These are phyloP conservation scores for Poecilia gillii DNA, from an alignment of 2,797 vertebrate species.

Conservation along the genomic window DNA sequence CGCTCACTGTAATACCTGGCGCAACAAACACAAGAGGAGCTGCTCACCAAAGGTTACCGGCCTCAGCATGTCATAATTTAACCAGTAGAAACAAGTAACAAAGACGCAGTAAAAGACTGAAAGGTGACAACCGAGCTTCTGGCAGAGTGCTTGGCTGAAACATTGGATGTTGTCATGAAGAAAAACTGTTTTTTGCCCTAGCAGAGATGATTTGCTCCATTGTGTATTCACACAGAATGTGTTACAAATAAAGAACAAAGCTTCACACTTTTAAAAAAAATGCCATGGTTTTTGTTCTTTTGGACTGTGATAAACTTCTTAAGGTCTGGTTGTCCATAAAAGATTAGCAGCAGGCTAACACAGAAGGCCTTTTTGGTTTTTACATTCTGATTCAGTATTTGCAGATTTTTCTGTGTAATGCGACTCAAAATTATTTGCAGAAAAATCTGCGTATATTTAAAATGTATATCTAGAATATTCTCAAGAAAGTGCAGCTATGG, in stretches of 20 bases:
- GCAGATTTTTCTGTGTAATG: background rate
- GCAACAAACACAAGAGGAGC: conserved; percentile 17
- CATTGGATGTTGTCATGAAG: background rate
- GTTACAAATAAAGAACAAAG: background rate
- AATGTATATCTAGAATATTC: background rate
- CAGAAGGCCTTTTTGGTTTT: background rate
- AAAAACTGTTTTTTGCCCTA: background rate
- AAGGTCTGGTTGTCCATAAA: background rate
- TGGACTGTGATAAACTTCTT: background rate
- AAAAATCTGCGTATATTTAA: background rate
- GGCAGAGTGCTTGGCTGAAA: background rate
- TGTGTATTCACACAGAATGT: background rate
- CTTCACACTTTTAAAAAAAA: background rate
- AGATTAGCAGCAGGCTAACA: background rate
- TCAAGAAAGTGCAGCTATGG: background rate
- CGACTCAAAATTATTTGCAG: background rate
- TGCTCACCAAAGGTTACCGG: background rate
- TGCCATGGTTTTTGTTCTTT: background rate
- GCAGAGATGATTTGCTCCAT: background rate
- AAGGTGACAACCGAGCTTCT: background rate
- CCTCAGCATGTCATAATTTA: background rate
- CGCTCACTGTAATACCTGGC: conserved; percentile 90
- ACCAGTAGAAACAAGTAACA: background rate
- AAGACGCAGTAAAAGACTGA: background rate
- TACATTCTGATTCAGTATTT: background rate